A percentile compares a stretch with the other conserved stretches of the same genome.
These are phyloP conservation scores for Pomacea maculata DNA, from an alignment of 1,140 invertebrate genomes.

Conservation along the genomic window DNA sequence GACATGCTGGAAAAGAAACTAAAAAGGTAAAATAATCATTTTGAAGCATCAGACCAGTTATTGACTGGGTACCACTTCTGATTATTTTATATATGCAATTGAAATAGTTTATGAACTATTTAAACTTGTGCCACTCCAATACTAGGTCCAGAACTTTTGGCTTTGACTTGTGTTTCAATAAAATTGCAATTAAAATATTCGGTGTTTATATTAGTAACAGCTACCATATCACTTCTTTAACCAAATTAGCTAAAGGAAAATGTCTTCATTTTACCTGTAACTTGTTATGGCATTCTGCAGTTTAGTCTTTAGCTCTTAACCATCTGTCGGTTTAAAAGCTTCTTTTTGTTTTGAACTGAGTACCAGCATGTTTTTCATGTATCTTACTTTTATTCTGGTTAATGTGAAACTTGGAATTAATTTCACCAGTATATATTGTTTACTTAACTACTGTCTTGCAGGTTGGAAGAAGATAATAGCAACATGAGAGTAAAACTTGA, in stretches of 20 bases:
- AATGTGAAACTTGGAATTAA: neutral
- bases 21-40: slow-evolving; percentile 39
- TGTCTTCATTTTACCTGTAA: too few relatives aligned
- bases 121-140: neutral
- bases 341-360: neutral
- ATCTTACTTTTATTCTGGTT: neutral
- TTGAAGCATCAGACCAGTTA: neutral
- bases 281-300: too few relatives aligned
- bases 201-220: too few relatives aligned
- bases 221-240: too few relatives aligned
- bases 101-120: neutral
- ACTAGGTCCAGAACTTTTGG: neutral
- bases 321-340: too few relatives aligned
- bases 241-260: too few relatives aligned
- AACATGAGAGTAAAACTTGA: slow-evolving; percentile 48
- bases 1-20: slow-evolving; percentile 52
- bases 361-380: neutral
- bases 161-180: neutral
- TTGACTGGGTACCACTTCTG: neutral
- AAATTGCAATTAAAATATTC: too few relatives aligned
- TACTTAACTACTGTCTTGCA: slow-evolving; percentile 27
- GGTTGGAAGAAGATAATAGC: slow-evolving; percentile 55
- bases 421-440: neutral
- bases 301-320: too few relatives aligned
- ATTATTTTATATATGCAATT: neutral